phyloP scores from a whole-genome alignment of 2,888 invertebrate species.

The Gisinianus flammeolus region DNA sequence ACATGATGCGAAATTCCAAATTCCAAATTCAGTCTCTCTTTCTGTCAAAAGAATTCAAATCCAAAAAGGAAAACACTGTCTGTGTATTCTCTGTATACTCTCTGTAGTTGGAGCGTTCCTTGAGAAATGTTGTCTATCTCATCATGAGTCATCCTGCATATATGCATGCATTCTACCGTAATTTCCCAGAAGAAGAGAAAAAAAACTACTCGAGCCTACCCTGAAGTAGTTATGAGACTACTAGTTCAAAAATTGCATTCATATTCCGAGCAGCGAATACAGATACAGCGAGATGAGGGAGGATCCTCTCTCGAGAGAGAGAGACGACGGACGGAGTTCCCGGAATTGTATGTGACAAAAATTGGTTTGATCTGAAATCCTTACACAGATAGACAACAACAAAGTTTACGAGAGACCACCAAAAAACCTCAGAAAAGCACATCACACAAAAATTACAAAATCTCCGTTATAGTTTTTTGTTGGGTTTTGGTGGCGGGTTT shows the following conservation, averaged over 20 bases:
- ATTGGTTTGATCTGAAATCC: conserved; percentile 22
- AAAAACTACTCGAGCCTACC: neutral
- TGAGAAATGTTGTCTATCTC: too few relatives aligned
- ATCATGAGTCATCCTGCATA: too few relatives aligned
- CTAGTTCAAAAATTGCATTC: conserved; percentile 7
- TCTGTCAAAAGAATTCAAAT: too few relatives aligned
- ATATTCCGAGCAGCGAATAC: neutral
- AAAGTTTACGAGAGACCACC: too few relatives aligned
- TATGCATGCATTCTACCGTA: too few relatives aligned
- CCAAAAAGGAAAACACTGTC: too few relatives aligned
- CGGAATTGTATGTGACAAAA: conserved; percentile 14
- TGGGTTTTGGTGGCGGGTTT: too few relatives aligned
- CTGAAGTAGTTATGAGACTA: conserved; percentile 13
- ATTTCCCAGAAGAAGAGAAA: neutral
- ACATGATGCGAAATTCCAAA: too few relatives aligned
- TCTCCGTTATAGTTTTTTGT: too few relatives aligned
- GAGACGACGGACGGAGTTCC: conserved; percentile 22
- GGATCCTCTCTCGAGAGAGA: conserved; percentile 7
- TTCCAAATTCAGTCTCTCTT: too few relatives aligned
- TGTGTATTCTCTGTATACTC: too few relatives aligned
- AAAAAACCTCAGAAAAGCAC: neutral
- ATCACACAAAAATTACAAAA: neutral
- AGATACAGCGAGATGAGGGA: conserved; percentile 12
- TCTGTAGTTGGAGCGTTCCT: too few relatives aligned
- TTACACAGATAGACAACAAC: neutral